Evolutionary conservation across 2,113 vertebrate species (phyloP).

Genomic region (Semicossyphus pulcher): DNA sequence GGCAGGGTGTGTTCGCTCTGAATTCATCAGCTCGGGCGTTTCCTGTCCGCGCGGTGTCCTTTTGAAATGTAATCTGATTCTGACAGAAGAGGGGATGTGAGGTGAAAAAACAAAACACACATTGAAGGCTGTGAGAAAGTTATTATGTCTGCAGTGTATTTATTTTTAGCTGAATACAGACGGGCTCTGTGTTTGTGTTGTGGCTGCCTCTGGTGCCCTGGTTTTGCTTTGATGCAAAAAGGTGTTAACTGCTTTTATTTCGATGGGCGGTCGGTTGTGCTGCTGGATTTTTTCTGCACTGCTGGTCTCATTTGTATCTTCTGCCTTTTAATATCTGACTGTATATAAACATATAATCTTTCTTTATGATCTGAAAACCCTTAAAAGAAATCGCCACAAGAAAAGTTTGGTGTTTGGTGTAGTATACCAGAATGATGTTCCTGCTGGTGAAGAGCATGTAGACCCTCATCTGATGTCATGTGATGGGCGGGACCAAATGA

Average conservation of each 20-base stretch:
- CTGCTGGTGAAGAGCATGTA: no score
- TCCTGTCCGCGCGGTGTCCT: constrained; percentile 40
- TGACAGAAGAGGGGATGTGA: background rate
- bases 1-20: background rate
- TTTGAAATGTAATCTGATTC: constrained; percentile 42
- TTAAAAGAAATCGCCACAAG: no score
- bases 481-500: no score
- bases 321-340: no score
- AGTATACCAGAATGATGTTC: no score
- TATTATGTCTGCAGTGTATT: background rate
- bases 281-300: background rate
- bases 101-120: background rate
- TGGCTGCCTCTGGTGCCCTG: constrained; percentile 41
- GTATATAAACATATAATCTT: no score
- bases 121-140: constrained; percentile 7
- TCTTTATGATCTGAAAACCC: no score
- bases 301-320: background rate
- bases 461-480: no score
- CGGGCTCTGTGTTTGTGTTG: constrained; percentile 26
- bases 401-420: no score
- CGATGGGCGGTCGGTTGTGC: background rate
- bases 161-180: constrained; percentile 34
- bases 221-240: background rate
- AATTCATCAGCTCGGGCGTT: constrained; percentile 26
- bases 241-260: background rate